A percentile compares a stretch with the other conserved stretches of the same genome.
Evolutionary conservation across 2,113 vertebrate genomes (phyloP).

Genomic region (Larimichthys polyactis): DNA sequence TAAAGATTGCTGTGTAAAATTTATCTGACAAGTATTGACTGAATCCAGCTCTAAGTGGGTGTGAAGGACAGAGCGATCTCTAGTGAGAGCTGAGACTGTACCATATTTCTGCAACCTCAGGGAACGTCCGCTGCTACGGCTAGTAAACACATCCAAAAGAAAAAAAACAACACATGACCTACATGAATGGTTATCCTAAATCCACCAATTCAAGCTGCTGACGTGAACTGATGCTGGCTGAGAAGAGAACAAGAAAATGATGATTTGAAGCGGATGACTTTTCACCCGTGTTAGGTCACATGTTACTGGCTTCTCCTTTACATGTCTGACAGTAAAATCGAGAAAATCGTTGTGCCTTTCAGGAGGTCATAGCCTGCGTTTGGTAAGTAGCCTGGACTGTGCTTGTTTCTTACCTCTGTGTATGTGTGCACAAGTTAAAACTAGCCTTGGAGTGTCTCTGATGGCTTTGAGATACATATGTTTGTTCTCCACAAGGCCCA

Average conservation of each 20-base stretch:
- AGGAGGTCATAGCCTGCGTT: constrained; percentile 7
- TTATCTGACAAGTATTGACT: constrained; percentile 49
- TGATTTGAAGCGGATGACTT: constrained; percentile 20
- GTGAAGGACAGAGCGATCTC: constrained; percentile 64
- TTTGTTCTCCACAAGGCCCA: constrained; percentile 49
- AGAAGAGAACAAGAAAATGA: constrained; percentile 34
- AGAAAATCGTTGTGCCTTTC: constrained; percentile 31
- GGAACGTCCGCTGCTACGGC: constrained; percentile 52
- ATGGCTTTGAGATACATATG: constrained; percentile 69
- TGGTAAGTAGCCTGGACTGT: constrained; percentile 8
- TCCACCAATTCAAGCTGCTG: constrained; percentile 35
- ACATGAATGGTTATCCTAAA: constrained; percentile 55
- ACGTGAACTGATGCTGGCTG: constrained; percentile 47
- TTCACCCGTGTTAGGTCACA: constrained; percentile 3
- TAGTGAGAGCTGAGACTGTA: constrained; percentile 42
- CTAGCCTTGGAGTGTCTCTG: constrained; percentile 53
- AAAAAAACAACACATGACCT: constrained; percentile 59
- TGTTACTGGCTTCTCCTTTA: constrained; percentile 3
- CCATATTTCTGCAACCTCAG: constrained; percentile 63
- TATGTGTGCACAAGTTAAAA: constrained; percentile 13
- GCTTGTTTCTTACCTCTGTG: constrained; percentile 12
- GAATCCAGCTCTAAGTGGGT: constrained; percentile 64
- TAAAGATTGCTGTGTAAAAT: constrained; percentile 54
- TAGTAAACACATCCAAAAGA: constrained; percentile 39
- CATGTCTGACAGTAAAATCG: background rate